Percentiles rank a stretch among this genome's conserved stretches.
Conservation (phyloP, 2,113 vertebrate genomes). For the Cyanistes caeruleus region DNA sequence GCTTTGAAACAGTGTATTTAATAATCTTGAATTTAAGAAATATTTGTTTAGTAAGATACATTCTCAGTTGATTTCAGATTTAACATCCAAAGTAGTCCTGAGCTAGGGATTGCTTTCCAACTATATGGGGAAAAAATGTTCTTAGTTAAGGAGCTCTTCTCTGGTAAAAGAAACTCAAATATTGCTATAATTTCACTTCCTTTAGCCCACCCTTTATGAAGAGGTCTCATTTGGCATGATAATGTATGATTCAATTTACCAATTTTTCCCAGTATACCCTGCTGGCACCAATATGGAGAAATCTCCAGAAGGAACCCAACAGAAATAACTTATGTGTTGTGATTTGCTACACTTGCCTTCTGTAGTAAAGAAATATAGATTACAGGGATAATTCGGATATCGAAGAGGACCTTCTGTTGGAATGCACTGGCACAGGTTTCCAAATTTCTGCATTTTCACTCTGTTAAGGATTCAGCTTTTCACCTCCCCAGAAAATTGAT, state of each 20-base stretch:
- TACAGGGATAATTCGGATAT: neutral
- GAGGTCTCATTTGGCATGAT: neutral
- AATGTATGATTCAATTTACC: neutral
- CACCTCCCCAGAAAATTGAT: neutral
- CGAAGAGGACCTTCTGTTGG: neutral
- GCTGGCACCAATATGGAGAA: neutral
- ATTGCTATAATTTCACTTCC: neutral
- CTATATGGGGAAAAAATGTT: neutral
- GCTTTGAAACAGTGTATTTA: neutral
- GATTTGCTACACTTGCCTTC: neutral
- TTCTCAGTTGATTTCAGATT: neutral
- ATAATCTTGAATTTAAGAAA: neutral
- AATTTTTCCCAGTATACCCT: neutral
- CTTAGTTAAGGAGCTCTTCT: neutral
- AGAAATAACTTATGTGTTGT: neutral
- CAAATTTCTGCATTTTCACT: neutral
- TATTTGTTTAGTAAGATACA: neutral
- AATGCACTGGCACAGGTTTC: neutral
- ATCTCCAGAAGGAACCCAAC: neutral
- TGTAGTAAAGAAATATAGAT: neutral
- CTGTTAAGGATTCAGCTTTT: neutral
- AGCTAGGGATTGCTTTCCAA: neutral
- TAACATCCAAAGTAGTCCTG: neutral
- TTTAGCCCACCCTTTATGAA: neutral
- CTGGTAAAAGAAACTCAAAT: neutral